Evolutionary conservation across 2,113 vertebrate species (phyloP).

Genomic region (Neoarius graeffei): DNA sequence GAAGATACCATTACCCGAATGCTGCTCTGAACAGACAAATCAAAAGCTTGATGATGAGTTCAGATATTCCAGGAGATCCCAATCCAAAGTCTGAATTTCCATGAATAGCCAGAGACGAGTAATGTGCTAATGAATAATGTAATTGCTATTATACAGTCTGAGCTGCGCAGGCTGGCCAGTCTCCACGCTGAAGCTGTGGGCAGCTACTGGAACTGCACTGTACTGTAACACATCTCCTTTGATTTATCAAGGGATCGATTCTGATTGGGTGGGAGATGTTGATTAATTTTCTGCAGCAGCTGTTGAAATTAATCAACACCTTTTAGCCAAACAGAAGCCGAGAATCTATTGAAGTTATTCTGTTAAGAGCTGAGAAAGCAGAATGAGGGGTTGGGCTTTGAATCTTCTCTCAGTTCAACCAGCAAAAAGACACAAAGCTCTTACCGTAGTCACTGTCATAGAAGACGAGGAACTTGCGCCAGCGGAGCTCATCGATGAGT

Average conservation of each 20-base stretch:
- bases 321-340: background rate
- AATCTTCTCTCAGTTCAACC: background rate
- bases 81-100: background rate
- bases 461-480: conserved; percentile 98
- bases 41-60: background rate
- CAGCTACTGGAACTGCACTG: background rate
- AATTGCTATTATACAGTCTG: background rate
- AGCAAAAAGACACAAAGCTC: conserved; percentile 46
- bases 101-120: background rate
- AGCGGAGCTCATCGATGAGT: conserved; percentile 90
- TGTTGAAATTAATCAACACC: background rate
- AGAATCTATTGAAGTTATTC: background rate
- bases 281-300: background rate
- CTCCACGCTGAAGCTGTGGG: background rate
- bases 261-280: background rate
- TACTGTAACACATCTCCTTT: no score
- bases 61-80: background rate
- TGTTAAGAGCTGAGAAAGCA: background rate
- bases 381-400: no score
- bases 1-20: background rate
- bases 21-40: background rate
- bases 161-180: background rate
- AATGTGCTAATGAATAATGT: background rate
- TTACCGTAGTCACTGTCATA: conserved; percentile 98
- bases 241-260: background rate